Base-by-base conservation (phyloP, 2,113 vertebrate genomes). In the Podilymbus podiceps region DNA sequence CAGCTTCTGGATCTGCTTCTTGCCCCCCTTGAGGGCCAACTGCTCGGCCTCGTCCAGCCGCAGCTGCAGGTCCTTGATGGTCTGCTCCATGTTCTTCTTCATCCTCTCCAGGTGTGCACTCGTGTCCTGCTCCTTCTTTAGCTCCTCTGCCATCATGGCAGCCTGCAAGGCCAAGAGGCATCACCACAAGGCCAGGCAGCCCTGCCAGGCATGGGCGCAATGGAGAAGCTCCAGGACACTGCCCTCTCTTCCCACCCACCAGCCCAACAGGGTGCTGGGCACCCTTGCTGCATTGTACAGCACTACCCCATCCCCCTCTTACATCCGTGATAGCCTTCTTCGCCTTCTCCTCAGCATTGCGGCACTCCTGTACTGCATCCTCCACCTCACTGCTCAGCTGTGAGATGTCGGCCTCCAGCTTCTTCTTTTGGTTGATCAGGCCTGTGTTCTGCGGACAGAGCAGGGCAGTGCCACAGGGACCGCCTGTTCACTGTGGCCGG, bases 81-180 rank as follows among this genome's bases (percentile, higher is more conserved):
- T 99, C 97, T 99, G 99, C 85, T 99, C 99, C 99, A 99, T 98
- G 67, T 99, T 99, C 98, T 99, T 99, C 98, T 99, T 99, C 99
- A 99, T 99, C 75, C 99, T 98, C 72, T 99, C 99, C 88, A 99
- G 97, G 93, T 99, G 99, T 0, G 99, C 97, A 0, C 98, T 99
- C 0, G 98, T 99, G 97, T 99, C 99, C 97, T 99, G 99, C 97
- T 99, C 99, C 95, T 99, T 99, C 97, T 99, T 99, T 95, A 99
- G 98, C 96, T 99, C 99, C 93, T 99, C 99, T 2, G 99, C 99
- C 99, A 99, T 99, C 99, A 99, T 99, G 82, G 99, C 99, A 5
- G 99, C 99, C 99, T 99, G 90, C 4, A 3, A 69, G 46, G 28
- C 58, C 94, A 47, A 55, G 33, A 25, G 21, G 44, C 46, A 33